phyloP scores from a whole-genome alignment of 2,113 vertebrate genomes.

The Grus americana region DNA sequence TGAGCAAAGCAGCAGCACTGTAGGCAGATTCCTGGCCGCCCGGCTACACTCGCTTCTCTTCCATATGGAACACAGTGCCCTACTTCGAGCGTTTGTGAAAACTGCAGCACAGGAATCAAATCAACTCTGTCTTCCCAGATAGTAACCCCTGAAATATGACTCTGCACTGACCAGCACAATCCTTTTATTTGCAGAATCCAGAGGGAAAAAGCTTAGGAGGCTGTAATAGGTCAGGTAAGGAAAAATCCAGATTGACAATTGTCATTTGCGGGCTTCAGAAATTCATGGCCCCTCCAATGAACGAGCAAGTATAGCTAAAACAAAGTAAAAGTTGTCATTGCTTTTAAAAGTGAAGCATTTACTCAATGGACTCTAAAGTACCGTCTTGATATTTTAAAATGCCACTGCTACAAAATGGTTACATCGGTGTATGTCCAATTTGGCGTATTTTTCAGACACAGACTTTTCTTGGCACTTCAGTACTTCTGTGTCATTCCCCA shows the following conservation, averaged over 20 bases:
- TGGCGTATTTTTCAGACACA: background rate
- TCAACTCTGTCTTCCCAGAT: background rate
- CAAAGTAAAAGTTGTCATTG: background rate
- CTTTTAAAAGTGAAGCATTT: background rate
- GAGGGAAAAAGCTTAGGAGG: background rate
- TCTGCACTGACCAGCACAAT: background rate
- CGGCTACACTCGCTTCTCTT: background rate
- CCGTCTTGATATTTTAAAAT: background rate
- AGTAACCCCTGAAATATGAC: background rate
- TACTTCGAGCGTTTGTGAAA: conserved; percentile 5
- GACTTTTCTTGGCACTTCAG: background rate
- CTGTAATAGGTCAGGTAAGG: background rate
- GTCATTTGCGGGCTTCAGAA: background rate
- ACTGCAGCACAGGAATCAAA: conserved; percentile 13
- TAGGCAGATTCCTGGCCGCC: background rate
- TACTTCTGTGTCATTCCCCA: background rate
- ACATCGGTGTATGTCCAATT: background rate
- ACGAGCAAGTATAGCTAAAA: background rate
- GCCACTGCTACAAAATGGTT: background rate
- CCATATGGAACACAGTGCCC: conserved; percentile 23
- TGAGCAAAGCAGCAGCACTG: background rate
- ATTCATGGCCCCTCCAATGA: background rate
- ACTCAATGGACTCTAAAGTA: background rate
- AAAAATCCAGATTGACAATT: background rate
- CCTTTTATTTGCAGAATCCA: background rate